phyloP scores from a whole-genome alignment of 2,888 invertebrate species.

The Melipona bicolor region DNA sequence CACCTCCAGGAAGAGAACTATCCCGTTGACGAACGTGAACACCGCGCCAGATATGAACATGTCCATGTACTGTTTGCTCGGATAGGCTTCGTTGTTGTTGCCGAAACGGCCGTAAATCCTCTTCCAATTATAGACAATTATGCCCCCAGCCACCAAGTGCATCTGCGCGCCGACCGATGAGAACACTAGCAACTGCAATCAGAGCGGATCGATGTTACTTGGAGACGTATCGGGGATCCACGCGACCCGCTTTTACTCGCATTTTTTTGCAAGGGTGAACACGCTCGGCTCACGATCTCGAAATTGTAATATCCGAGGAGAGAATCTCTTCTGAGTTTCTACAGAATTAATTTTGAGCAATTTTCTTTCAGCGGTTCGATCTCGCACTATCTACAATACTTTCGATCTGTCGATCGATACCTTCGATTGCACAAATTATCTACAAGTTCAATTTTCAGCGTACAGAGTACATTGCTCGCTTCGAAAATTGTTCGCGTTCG shows the following conservation, averaged over 20 bases:
- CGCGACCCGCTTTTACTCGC: not conserved
- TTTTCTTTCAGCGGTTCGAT: too few relatives aligned
- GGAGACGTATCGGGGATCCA: slow-evolving; percentile 1
- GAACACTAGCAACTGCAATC: slow-evolving; percentile 86
- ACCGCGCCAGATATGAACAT: slow-evolving; percentile 88
- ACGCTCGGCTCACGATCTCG: too few relatives aligned
- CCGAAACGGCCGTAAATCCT: slow-evolving; percentile 78
- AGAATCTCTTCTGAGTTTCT: too few relatives aligned
- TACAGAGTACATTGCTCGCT: not conserved
- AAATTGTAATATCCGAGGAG: not conserved
- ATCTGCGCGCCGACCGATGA: slow-evolving; percentile 87
- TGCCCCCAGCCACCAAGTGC: slow-evolving; percentile 88
- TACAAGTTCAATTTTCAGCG: not conserved
- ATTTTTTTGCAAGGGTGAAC: not conserved
- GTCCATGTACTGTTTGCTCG: slow-evolving; percentile 89
- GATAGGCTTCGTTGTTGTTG: slow-evolving; percentile 85
- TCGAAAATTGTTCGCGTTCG: too few relatives aligned
- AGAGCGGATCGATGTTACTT: slow-evolving; percentile 29
- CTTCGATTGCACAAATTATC: not conserved
- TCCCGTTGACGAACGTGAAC: slow-evolving; percentile 87
- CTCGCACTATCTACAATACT: too few relatives aligned
- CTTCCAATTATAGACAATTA: slow-evolving; percentile 86
- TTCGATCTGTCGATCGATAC: too few relatives aligned
- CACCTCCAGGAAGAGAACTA: slow-evolving; percentile 87
- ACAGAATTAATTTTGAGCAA: too few relatives aligned